Evolutionary conservation across 2,888 invertebrate genomes (phyloP).

Genomic region (Papilio gigon): DNA sequence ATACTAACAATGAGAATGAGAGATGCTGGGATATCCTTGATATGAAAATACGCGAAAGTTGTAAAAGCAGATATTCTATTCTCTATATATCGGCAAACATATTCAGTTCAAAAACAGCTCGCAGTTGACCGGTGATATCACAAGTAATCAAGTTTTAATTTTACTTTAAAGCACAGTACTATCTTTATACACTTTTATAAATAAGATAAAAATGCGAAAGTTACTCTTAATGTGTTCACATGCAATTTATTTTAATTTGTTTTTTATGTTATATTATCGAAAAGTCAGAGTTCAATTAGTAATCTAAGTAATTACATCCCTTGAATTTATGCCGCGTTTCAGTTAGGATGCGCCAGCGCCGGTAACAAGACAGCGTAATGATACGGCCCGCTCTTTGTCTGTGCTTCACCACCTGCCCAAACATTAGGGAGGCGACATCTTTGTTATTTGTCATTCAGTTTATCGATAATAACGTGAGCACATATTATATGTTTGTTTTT

Average conservation of each 20-base stretch:
- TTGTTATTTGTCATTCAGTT: slow-evolving; percentile 13
- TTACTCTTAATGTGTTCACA: background rate
- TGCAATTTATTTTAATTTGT: slow-evolving; percentile 11
- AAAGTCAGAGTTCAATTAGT: slow-evolving; percentile 57
- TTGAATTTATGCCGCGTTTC: slow-evolving; percentile 69
- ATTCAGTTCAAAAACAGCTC: background rate
- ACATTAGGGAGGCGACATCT: slow-evolving; percentile 59
- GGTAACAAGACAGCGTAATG: slow-evolving; percentile 82
- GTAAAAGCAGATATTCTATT: background rate
- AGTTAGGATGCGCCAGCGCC: slow-evolving; percentile 70
- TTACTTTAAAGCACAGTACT: background rate
- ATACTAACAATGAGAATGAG: background rate
- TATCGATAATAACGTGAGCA: slow-evolving; percentile 46
- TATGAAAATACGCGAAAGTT: background rate
- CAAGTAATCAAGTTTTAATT: background rate
- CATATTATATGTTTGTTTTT: background rate
- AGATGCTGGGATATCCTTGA: background rate
- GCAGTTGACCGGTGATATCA: background rate
- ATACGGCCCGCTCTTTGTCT: slow-evolving; percentile 77
- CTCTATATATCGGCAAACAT: too few relatives aligned
- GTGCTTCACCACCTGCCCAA: slow-evolving; percentile 82
- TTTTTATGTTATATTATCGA: slow-evolving; percentile 27
- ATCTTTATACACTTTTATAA: background rate
- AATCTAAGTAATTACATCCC: slow-evolving; percentile 73
- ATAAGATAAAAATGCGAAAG: background rate